Percentiles rank a stretch among this genome's conserved stretches.
Evolutionary conservation across 2,888 invertebrate genomes (phyloP).

Genomic region (Galerucella nymphaeae): DNA sequence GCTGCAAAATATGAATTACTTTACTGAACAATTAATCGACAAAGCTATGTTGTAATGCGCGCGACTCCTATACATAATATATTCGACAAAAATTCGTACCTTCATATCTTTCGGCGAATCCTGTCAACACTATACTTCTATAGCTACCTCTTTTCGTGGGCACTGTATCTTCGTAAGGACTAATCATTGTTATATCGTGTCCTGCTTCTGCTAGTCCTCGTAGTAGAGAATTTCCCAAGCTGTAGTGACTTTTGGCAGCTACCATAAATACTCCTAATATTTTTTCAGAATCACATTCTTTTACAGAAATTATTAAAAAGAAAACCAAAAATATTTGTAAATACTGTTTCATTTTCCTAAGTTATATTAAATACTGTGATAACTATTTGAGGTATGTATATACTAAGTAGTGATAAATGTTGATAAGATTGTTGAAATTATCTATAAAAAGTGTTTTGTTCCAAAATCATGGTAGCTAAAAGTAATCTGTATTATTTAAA

Average conservation of each 20-base stretch:
- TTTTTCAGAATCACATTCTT: slow-evolving; percentile 6
- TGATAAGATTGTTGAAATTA: no score
- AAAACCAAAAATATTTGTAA: not conserved
- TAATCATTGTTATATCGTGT: slow-evolving; percentile 36
- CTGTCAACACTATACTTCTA: slow-evolving; percentile 23
- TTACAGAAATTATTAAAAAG: not conserved
- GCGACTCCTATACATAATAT: no score
- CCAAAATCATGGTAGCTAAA: no score
- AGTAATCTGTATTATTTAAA: no score
- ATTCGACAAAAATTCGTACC: slow-evolving; percentile 15
- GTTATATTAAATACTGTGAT: no score
- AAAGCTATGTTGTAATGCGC: no score
- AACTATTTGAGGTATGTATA: no score
- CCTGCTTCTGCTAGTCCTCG: slow-evolving; percentile 41
- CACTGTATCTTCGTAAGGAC: slow-evolving; percentile 21
- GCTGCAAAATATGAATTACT: slow-evolving; percentile 1
- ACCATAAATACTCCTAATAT: slow-evolving; percentile 41
- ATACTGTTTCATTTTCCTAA: not conserved
- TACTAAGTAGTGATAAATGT: no score
- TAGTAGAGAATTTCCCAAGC: slow-evolving; percentile 36
- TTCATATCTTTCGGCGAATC: slow-evolving; percentile 27
- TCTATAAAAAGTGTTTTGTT: no score
- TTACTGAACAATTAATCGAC: no score
- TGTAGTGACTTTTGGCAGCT: slow-evolving; percentile 38
- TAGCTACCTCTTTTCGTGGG: slow-evolving; percentile 22